A percentile compares a stretch with the other conserved stretches of the same genome.
These are phyloP conservation scores for Luidia sarsii DNA, from an alignment of 53 echinoderm and acorn worm species.

Conservation along the genomic window DNA sequence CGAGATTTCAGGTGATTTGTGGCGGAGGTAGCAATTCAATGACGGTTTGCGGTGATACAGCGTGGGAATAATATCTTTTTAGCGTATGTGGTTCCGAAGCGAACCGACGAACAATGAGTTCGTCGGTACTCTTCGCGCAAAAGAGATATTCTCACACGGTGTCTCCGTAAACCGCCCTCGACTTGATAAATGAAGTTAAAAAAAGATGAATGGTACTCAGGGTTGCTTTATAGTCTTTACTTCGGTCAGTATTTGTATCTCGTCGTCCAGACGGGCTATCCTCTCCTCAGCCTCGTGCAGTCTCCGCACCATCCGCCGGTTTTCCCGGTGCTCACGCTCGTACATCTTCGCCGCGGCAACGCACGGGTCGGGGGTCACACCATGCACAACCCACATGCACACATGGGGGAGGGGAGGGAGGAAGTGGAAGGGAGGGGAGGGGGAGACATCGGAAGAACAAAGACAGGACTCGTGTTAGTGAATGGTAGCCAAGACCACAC, in stretches of 20 bases:
- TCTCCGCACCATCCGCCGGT: slow-evolving; percentile 56
- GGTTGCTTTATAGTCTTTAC: slow-evolving; percentile 45
- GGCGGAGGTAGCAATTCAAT: no score
- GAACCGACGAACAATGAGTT: neutral
- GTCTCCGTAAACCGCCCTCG: neutral
- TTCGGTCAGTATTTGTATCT: slow-evolving; percentile 57
- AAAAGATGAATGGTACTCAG: slow-evolving; percentile 16
- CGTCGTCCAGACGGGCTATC: slow-evolving; percentile 58
- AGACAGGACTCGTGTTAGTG: slow-evolving; percentile 3
- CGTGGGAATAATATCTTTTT: no score
- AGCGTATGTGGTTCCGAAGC: no score
- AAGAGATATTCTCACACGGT: no score
- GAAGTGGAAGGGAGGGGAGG: no score
- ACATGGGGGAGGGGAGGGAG: slow-evolving; percentile 52
- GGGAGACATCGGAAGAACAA: neutral
- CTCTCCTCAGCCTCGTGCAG: slow-evolving; percentile 56
- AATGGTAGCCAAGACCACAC: neutral
- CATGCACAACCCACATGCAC: neutral
- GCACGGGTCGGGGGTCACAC: neutral
- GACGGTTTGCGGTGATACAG: no score
- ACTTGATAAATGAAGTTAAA: neutral
- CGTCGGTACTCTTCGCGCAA: neutral
- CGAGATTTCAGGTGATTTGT: no score
- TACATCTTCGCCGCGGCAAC: no score
- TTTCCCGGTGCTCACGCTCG: slow-evolving; percentile 61